These are phyloP conservation scores for Rhimphoctona megacephalus DNA, from an alignment of 2,888 invertebrate species.

Conservation along the genomic window DNA sequence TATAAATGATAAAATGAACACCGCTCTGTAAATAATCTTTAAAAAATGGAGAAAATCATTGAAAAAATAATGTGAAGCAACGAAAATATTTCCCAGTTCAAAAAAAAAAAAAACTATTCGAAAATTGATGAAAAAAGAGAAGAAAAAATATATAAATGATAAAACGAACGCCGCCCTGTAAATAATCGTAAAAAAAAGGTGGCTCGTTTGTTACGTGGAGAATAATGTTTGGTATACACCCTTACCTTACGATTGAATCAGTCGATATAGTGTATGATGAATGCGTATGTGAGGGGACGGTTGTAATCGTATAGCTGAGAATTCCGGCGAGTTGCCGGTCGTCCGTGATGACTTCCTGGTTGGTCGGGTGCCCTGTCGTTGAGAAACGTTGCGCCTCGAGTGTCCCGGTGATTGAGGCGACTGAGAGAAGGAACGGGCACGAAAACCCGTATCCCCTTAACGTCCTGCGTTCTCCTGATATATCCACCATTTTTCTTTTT, in stretches of 20 bases:
- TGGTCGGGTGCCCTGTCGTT: constrained; percentile 67
- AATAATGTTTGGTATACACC: background rate
- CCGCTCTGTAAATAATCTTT: too few relatives aligned
- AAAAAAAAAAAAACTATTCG: too few relatives aligned
- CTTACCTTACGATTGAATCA: background rate
- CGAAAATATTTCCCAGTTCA: too few relatives aligned
- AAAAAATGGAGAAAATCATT: too few relatives aligned
- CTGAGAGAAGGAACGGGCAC: constrained; percentile 33
- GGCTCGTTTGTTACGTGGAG: background rate
- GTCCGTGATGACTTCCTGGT: constrained; percentile 79
- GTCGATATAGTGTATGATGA: background rate
- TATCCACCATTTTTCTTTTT: background rate
- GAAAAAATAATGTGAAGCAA: too few relatives aligned
- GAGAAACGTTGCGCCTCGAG: constrained; percentile 33
- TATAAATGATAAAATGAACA: too few relatives aligned
- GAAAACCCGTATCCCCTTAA: constrained; percentile 64
- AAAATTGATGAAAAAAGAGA: background rate
- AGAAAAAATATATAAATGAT: background rate
- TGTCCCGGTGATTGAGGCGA: constrained; percentile 8
- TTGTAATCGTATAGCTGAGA: constrained; percentile 72
- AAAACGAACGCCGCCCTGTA: background rate
- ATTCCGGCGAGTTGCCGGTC: constrained; percentile 77
- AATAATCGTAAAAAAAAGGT: background rate
- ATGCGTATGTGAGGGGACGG: background rate
- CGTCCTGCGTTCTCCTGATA: constrained; percentile 34